Base-by-base conservation (phyloP, 2,797 vertebrate genomes). In the Denticeps clupeoides region DNA sequence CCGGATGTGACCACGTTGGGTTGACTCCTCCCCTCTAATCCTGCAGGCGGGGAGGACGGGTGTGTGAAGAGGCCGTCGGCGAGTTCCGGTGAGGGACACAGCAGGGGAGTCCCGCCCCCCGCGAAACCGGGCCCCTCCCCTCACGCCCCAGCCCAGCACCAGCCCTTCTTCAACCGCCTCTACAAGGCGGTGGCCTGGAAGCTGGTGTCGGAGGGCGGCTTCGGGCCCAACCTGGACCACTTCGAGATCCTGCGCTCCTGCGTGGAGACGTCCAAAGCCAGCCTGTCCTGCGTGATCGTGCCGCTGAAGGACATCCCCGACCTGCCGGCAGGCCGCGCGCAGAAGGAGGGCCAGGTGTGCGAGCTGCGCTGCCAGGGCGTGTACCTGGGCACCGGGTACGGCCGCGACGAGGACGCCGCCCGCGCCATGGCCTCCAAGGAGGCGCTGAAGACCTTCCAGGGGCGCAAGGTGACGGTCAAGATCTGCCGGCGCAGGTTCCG, bases 141-240 rank as follows among this genome's bases (percentile, higher is more conserved):
- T 0, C 78, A 81, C 56, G 81, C 81, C 2, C 77, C 88, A 0
- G 88, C 88, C 13, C 84, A 93, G 57, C 88, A 89, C 49, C 94
- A 97, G 0, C 83, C 91, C 33, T 96, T 97, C 74, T 96, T 96
- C 70, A 98, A 96, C 62, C 90, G 91, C 69, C 86, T 98, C 3
- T 98, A 98, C 76, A 98, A 98, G 74, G 86, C 91, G 0, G 90
- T 98, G 61, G 92, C 92, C 0, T 99, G 94, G 94, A 97, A 94
- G 68, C 57, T 97, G 64, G 94, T 99, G 44, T 93, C 93, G 2
- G 92, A 87, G 0, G 94, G 94, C 13, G 94, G 93, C 35, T 94
- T 95, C 32, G 91, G 89, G 25, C 88, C 89, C 25, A 95, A 64
- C 26, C 65, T 94, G 67, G 92, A 97, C 73, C 92, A 95, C 7